phyloP scores from a whole-genome alignment of 1,140 invertebrate species.

The Diprion similis region DNA sequence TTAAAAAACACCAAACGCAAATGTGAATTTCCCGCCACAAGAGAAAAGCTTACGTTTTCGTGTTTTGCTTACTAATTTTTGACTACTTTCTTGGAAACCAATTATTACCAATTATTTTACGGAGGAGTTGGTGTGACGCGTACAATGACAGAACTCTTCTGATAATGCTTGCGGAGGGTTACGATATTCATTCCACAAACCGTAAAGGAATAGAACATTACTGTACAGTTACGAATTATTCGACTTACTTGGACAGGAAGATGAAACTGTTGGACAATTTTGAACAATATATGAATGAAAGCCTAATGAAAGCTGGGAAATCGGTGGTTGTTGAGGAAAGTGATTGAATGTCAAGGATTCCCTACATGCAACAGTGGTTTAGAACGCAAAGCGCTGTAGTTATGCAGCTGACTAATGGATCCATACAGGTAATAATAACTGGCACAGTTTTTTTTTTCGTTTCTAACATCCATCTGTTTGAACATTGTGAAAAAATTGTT shows the following conservation, averaged over 20 bases:
- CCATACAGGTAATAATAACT: conserved; percentile 79
- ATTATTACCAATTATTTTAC: conserved; percentile 95
- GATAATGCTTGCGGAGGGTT: conserved; percentile 84
- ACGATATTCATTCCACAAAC: conserved; percentile 97
- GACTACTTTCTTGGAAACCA: no score
- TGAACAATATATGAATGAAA: conserved; percentile 97
- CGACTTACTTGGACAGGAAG: conserved; percentile 89
- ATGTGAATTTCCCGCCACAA: no score
- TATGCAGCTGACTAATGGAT: conserved; percentile 97
- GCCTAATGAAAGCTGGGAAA: conserved; percentile 93
- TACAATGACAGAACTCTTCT: conserved; percentile 95
- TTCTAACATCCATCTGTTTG: conserved; percentile 9
- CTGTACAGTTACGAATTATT: conserved; percentile 84
- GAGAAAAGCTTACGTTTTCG: no score
- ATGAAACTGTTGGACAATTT: conserved; percentile 97
- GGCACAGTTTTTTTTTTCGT: conserved; percentile 20
- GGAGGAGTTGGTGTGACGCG: conserved; percentile 94
- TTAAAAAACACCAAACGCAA: no score
- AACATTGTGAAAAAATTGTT: conserved; percentile 10
- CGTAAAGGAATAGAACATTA: conserved; percentile 87
- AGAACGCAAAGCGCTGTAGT: conserved; percentile 93
- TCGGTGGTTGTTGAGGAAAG: conserved; percentile 79
- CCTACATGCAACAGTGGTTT: conserved; percentile 96
- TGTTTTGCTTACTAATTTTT: no score
- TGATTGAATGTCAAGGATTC: conserved; percentile 89